Conservation (phyloP, 2,797 vertebrate genomes). For the Nannoperca australis region DNA sequence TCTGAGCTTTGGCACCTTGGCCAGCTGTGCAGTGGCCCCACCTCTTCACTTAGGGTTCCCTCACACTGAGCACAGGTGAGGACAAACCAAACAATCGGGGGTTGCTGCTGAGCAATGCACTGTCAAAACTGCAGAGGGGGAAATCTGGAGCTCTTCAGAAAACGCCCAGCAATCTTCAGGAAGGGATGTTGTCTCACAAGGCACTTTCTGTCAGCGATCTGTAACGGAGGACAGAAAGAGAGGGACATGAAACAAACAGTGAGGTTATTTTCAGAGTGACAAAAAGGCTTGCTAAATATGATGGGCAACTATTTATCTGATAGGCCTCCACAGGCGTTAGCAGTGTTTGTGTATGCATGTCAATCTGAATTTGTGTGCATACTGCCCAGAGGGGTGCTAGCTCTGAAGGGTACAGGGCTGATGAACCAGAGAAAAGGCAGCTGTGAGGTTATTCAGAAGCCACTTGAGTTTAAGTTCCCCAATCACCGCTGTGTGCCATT, state of each 20-base stretch:
- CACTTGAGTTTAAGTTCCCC: conserved; percentile 54
- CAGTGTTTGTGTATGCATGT: conserved; percentile 37
- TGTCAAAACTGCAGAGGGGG: conserved; percentile 68
- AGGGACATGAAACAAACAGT: conserved; percentile 36
- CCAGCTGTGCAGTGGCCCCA: conserved; percentile 49
- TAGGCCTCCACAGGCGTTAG: conserved; percentile 21
- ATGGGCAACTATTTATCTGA: conserved; percentile 28
- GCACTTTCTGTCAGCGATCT: conserved; percentile 83
- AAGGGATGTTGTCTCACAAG: conserved; percentile 76
- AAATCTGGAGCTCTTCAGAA: conserved; percentile 66
- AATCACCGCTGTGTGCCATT: conserved; percentile 41
- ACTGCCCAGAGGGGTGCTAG: conserved; percentile 23
- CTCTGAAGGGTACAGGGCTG: conserved; percentile 22
- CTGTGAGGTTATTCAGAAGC: conserved; percentile 58
- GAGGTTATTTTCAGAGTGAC: conserved; percentile 44
- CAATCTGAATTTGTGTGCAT: conserved; percentile 41
- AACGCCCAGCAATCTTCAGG: conserved; percentile 71
- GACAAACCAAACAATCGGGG: conserved; percentile 74
- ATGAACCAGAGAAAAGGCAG: conserved; percentile 56
- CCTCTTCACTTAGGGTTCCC: conserved; percentile 48
- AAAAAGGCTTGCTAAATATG: conserved; percentile 38
- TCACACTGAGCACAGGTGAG: conserved; percentile 67
- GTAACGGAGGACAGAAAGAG: conserved; percentile 35
- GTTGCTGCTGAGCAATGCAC: conserved; percentile 79
- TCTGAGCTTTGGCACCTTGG: conserved; percentile 64